Evolutionary conservation across 2,113 vertebrate species (phyloP), one percentile per base, ranked within the genome.

Genomic region (Pomatorhinus ruficollis): DNA sequence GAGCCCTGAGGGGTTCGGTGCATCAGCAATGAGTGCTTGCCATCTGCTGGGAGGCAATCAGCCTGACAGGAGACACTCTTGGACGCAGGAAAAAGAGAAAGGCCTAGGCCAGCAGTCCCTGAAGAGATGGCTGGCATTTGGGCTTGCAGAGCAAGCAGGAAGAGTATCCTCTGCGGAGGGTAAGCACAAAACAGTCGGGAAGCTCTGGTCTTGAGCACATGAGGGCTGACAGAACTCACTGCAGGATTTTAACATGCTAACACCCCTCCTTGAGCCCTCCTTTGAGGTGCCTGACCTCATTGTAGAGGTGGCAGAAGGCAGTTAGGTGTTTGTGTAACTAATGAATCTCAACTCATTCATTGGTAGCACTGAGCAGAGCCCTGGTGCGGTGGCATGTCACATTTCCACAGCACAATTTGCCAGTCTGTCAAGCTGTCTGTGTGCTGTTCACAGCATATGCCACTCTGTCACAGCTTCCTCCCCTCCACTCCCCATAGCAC

Each of bases 31-130:
- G 72, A 90, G 49, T 50, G 68, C 47, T 90, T 97, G 92, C 93
- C 95, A 87, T 86, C 90, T 95, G 71, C 85, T 96, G 96, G 82
- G 81, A 93, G 20, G 35, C 1, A 0, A 60, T 30, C 39, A 37
- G 83, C 75, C 9, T 52, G 50, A 77, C 59, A 87, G 69, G 25
- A 4, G 0, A 83, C 35, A 64, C 31, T 76, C 18, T 7, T 28
- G 37, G 37, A 11, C 10, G 8, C 3, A 52, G 19, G 33, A 59
- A 28, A 27, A 33, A 52, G 14, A 61, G 31, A 40, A 80, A 70
- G 24, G 33, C 30, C 53, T 12, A 12, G 17, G 44, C 8, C 37
- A 72, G 30, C 17, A 22, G 23, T 33, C 33, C n/a, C 53, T 37
- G 49, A 52, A 56, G 13, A 85, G 31, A 40, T 87, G 74, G 24